Percentiles rank a stretch among this genome's conserved stretches.
Evolutionary conservation across 2,888 invertebrate genomes (phyloP).

Genomic region (Nomada goodeniana): DNA sequence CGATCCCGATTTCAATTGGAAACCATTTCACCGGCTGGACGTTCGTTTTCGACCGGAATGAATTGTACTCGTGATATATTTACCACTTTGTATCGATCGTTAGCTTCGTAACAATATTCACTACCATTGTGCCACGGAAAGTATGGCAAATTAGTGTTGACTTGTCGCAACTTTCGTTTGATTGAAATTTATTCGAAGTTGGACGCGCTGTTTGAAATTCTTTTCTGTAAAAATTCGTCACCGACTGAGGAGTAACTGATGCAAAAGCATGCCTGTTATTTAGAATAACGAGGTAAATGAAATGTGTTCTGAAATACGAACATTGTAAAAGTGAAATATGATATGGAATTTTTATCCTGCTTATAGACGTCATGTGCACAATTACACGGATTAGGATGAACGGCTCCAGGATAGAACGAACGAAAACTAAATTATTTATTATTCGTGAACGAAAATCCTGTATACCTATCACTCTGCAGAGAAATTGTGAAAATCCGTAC

Average conservation of each 20-base stretch:
- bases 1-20: neutral
- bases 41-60: neutral
- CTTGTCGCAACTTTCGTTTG: neutral
- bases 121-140: no score
- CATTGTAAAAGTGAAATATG: no score
- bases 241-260: no score
- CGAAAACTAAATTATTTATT: no score
- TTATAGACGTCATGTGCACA: no score
- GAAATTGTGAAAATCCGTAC: no score
- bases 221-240: neutral
- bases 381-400: no score
- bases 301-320: neutral
- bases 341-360: no score
- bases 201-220: neutral
- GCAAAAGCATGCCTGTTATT: no score
- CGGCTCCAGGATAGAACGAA: neutral
- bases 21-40: neutral
- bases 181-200: neutral
- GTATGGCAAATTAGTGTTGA: neutral
- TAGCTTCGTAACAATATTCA: neutral
- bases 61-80: neutral
- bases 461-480: no score
- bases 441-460: no score
- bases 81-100: neutral
- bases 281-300: no score